Percentiles rank a stretch among this genome's conserved stretches.
phyloP scores from a whole-genome alignment of 2,888 invertebrate genomes.

The Galeopsomyia nigrocyanea region DNA sequence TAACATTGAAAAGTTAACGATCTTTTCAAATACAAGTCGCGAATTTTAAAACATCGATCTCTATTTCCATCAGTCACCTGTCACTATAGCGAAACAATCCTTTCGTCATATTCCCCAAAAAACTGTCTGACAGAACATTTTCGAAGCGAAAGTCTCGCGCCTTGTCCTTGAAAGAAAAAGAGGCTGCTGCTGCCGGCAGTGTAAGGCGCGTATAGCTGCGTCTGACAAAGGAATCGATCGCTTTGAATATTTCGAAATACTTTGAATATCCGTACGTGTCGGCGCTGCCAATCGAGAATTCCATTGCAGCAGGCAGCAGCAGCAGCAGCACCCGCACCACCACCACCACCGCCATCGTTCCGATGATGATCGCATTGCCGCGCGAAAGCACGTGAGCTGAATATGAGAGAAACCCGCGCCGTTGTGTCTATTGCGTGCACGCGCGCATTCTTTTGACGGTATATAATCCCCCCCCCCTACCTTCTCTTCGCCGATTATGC shows the following conservation, averaged over 20 bases:
- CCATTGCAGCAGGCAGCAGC: conserved; percentile 21
- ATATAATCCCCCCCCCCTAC: conserved; percentile 2
- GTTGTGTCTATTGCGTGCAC: conserved; percentile 31
- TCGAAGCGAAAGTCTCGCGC: conserved; percentile 15
- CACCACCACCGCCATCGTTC: conserved; percentile 14
- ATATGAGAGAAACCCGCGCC: too few species aligned
- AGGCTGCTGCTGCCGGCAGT: background rate
- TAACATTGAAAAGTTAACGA: too few species aligned
- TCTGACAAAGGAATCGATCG: conserved; percentile 32
- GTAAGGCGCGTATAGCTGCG: background rate
- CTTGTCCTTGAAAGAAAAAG: conserved; percentile 36
- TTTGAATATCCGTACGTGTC: conserved; percentile 49
- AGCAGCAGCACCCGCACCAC: background rate
- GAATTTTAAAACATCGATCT: too few species aligned
- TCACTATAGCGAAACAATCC: too few species aligned
- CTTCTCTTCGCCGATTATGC: background rate
- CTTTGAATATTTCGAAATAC: conserved; percentile 49
- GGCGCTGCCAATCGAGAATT: conserved; percentile 40
- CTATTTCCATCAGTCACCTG: too few species aligned
- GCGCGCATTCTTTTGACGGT: conserved; percentile 18
- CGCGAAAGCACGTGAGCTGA: conserved; percentile 17
- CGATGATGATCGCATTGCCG: conserved; percentile 38
- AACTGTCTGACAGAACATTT: too few species aligned
- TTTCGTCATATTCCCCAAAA: too few species aligned
- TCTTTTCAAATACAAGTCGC: too few species aligned